Base-by-base conservation (phyloP, 2,113 vertebrate species). In the Choloepus hoffmanni region DNA sequence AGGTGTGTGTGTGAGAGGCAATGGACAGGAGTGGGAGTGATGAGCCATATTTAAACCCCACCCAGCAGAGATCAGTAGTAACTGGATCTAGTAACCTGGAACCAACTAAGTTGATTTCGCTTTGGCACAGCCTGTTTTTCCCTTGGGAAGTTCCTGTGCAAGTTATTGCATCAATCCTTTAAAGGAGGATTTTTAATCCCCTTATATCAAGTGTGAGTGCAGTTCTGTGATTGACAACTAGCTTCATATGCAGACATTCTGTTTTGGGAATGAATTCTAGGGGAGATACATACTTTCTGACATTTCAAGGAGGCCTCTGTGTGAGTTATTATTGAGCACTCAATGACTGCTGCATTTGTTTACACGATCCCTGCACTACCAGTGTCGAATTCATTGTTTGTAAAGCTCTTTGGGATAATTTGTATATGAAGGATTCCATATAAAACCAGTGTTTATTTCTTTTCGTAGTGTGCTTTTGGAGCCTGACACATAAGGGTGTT, bases 341-440 rank as follows among this genome's bases (percentile, higher is more conserved):
- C 63, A 16, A 11, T 67, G 55, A 53, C 68, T n/a, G 78, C 78
- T 23, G 15, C 30, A 21, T 94, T 96, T 88, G 89, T 93, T 97
- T 95, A 83, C 33, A 81, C 88, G 83, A 63, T 79, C 55, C 36
- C 68, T 40, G 68, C 9, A 63, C 62, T 36, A 67, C 79, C 62
- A 67, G 53, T 58, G 92, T 83, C 0, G 4, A 89, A 95, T 79
- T 87, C 85, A 94, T 92, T 94, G 95, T 95, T 96, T 93, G 78
- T n/a, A 95, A 95, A 91, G 90, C 84, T 96, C 90, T 96, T 92
- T 95, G 94, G 88, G 72, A 94, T 96, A 83, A 96, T 97, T 97
- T 97, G 95, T 95, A 30, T 88, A 95, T 93, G 95, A 97, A 94
- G 58, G 55, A 92, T 95, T 96, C 76, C 55, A 74, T 94, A 94